Conservation (phyloP, 2,797 vertebrate species). For the Xenentodon cancila region DNA sequence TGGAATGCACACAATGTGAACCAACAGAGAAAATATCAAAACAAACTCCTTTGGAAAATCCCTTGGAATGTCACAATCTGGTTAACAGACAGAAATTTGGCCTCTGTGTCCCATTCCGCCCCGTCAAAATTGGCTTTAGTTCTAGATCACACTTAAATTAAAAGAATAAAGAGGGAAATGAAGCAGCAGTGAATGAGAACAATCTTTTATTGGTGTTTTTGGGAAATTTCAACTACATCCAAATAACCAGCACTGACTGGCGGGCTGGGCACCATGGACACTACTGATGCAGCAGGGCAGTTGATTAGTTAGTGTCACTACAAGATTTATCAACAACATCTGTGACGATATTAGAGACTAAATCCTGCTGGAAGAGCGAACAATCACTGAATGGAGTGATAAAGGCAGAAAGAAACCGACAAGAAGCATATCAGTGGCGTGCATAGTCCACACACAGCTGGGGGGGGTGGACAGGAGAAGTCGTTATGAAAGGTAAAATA, state of each 20-base stretch:
- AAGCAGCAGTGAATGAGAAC: conserved; percentile 66
- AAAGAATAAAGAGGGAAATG: conserved; percentile 30
- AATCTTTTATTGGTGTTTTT: conserved; percentile 79
- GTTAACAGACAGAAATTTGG: conserved; percentile 29
- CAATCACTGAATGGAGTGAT: conserved; percentile 69
- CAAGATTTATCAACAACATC: conserved; percentile 74
- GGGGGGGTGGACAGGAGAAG: conserved; percentile 44
- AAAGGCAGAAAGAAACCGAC: conserved; percentile 65
- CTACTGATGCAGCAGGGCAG: conserved; percentile 79
- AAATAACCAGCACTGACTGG: conserved; percentile 62
- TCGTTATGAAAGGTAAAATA: conserved; percentile 47
- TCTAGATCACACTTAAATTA: conserved; percentile 12
- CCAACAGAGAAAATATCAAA: conserved; percentile 36
- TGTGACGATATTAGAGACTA: conserved; percentile 72
- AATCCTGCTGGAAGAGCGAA: conserved; percentile 76
- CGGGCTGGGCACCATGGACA: conserved; percentile 74
- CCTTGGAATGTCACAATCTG: conserved; percentile 17
- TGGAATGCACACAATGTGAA: conserved; percentile 53
- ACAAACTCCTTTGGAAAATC: conserved; percentile 26
- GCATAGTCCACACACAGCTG: conserved; percentile 68
- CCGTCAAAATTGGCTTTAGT: conserved; percentile 1
- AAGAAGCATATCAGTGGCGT: conserved; percentile 60
- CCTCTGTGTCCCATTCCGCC: neutral
- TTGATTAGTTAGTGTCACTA: conserved; percentile 79
- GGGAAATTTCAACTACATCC: conserved; percentile 77